Evolutionary conservation across 2,797 vertebrate genomes (phyloP).

Genomic region (Tauraco hartlaubi): DNA sequence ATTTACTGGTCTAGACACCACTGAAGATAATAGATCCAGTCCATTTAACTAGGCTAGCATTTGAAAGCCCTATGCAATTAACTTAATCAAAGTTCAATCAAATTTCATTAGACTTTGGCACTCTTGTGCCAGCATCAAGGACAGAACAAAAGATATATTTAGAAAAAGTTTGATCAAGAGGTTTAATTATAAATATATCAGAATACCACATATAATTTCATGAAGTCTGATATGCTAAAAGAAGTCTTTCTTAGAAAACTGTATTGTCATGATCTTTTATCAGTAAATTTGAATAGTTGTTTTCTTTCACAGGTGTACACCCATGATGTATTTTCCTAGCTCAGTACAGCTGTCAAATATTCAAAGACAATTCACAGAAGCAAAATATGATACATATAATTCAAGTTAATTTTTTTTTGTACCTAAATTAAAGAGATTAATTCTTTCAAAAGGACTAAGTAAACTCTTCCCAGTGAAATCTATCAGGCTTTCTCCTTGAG

Average conservation of each 20-base stretch:
- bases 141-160: background rate
- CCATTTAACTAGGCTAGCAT: background rate
- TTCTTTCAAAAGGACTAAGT: background rate
- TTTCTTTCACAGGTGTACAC: background rate
- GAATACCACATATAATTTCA: rapidly evolving
- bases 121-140: background rate
- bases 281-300: background rate
- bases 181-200: background rate
- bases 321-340: background rate
- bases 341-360: background rate
- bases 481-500: background rate
- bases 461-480: background rate
- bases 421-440: background rate
- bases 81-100: constrained; percentile 30
- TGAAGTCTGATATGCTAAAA: background rate
- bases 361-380: background rate
- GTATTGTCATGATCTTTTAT: background rate
- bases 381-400: background rate
- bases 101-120: constrained; percentile 7
- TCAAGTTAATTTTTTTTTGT: background rate
- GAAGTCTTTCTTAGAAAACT: background rate
- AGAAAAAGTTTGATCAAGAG: background rate
- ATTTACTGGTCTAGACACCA: background rate
- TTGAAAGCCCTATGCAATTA: constrained; percentile 15
- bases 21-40: background rate